A percentile compares a stretch with the other conserved stretches of the same genome.
These are phyloP conservation scores for Dipus sagitta DNA, from an alignment of 2,797 vertebrate species.

Conservation along the genomic window DNA sequence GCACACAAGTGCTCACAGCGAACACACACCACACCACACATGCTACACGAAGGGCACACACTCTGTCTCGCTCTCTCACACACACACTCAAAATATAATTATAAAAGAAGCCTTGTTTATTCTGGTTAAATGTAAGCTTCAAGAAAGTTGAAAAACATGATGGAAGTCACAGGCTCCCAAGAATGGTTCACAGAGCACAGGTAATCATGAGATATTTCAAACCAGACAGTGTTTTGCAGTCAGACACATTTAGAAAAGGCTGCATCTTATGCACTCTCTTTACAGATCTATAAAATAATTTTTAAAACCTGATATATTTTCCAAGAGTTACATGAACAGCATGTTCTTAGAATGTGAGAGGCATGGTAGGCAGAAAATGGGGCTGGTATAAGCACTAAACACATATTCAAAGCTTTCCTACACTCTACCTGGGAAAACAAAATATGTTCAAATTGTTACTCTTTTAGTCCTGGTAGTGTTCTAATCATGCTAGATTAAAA, in stretches of 20 bases:
- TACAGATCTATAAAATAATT: no score
- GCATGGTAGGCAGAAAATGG: background rate
- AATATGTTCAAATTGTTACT: conserved; percentile 20
- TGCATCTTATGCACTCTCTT: background rate
- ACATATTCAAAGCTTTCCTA: background rate
- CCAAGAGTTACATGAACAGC: background rate
- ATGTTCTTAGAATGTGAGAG: background rate
- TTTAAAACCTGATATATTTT: background rate
- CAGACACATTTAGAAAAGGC: background rate
- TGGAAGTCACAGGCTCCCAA: background rate
- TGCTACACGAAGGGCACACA: no score
- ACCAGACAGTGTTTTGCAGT: background rate
- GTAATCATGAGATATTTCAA: background rate
- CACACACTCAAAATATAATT: background rate
- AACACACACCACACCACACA: no score
- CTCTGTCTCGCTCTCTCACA: no score
- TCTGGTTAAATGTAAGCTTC: background rate
- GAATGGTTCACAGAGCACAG: background rate
- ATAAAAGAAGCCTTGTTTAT: background rate
- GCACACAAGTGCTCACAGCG: no score
- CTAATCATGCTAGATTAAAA: conserved; percentile 1
- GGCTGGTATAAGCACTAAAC: background rate
- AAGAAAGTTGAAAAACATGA: background rate
- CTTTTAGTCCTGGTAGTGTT: background rate
- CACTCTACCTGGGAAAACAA: background rate